These are phyloP conservation scores for Meloidogyne chitwoodi DNA, from an alignment of 1,140 invertebrate species.

Conservation along the genomic window DNA sequence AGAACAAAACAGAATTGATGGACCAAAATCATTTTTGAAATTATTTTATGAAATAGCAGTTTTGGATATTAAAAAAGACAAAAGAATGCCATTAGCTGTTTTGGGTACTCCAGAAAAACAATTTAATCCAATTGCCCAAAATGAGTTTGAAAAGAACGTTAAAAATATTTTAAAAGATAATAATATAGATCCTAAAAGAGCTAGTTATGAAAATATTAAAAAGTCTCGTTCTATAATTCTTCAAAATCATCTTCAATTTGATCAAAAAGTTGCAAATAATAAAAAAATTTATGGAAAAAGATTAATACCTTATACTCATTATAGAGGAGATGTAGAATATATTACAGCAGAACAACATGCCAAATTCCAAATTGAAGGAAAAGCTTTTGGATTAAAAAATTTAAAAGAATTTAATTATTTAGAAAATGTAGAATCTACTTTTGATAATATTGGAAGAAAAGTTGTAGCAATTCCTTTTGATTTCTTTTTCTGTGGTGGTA, in stretches of 20 bases:
- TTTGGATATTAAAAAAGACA: neutral
- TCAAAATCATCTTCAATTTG: too few relatives aligned
- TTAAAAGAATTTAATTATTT: neutral
- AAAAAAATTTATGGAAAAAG: too few relatives aligned
- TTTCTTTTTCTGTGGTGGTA: slow-evolving; percentile 8
- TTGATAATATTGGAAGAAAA: neutral
- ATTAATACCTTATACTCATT: too few relatives aligned
- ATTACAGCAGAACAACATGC: too few relatives aligned
- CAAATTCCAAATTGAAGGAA: neutral
- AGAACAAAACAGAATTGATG: too few relatives aligned
- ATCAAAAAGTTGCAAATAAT: too few relatives aligned
- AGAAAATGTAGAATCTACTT: neutral
- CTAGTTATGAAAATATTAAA: too few relatives aligned
- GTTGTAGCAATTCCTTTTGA: slow-evolving; percentile 3
- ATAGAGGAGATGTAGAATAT: too few relatives aligned
- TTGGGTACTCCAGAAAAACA: neutral
- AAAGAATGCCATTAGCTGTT: neutral
- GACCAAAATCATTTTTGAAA: neutral
- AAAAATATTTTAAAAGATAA: too few relatives aligned
- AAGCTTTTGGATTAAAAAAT: neutral
- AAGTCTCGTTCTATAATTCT: too few relatives aligned
- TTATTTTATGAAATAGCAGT: neutral
- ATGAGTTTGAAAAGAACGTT: too few relatives aligned
- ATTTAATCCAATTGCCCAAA: neutral
- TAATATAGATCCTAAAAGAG: too few relatives aligned